Evolutionary conservation across 2,113 vertebrate genomes (phyloP).

Genomic region (Pelobates fuscus): DNA sequence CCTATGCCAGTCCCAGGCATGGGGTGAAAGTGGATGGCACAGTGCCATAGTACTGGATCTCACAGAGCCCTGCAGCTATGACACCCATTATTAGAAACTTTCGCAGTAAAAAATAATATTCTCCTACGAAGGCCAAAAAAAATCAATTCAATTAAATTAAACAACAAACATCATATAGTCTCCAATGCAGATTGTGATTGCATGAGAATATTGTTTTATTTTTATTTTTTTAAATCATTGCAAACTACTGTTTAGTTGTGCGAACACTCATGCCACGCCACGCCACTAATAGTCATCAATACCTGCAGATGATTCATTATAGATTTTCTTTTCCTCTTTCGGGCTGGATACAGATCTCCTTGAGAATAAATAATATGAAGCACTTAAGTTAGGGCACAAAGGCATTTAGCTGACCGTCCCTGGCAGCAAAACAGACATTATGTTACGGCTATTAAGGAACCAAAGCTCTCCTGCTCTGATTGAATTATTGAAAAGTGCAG

Average conservation of each 20-base stretch:
- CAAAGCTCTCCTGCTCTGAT: conserved; percentile 47
- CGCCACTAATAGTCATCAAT: conserved; percentile 33
- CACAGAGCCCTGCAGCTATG: too few species aligned
- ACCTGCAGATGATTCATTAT: conserved; percentile 43
- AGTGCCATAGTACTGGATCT: too few species aligned
- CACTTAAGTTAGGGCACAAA: conserved; percentile 35
- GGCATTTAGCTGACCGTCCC: conserved; percentile 46
- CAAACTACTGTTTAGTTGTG: neutral
- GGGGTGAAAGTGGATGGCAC: too few species aligned
- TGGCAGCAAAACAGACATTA: conserved; percentile 38
- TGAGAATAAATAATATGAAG: conserved; percentile 42
- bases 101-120: neutral
- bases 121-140: neutral
- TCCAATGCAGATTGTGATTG: neutral
- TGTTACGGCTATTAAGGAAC: conserved; percentile 46
- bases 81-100: too few species aligned
- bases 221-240: too few species aligned
- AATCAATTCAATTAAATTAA: neutral
- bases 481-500: conserved; percentile 49
- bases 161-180: neutral
- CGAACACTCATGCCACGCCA: conserved; percentile 27
- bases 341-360: conserved; percentile 38
- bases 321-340: conserved; percentile 29
- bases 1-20: too few species aligned
- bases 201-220: neutral